Conservation (phyloP, 2,888 invertebrate species). For the Syrista parreyssii region DNA sequence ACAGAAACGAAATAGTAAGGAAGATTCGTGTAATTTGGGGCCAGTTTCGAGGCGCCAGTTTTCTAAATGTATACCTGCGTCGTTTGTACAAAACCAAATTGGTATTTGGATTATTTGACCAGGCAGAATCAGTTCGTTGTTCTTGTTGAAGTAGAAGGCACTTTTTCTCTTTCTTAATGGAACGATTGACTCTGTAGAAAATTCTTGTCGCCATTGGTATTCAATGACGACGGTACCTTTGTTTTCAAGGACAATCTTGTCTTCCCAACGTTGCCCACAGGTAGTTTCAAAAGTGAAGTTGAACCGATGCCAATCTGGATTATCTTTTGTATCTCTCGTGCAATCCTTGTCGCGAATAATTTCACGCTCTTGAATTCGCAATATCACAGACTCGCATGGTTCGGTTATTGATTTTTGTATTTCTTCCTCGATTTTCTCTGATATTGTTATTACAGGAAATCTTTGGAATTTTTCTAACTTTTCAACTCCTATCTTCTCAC, state of each 20-base stretch:
- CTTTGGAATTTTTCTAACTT: background rate
- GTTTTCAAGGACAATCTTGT: slow-evolving; percentile 65
- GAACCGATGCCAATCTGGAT: slow-evolving; percentile 28
- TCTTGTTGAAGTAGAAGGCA: slow-evolving; percentile 72
- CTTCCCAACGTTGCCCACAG: slow-evolving; percentile 17
- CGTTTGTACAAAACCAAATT: slow-evolving; percentile 68
- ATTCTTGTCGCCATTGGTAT: slow-evolving; percentile 67
- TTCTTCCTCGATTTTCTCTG: slow-evolving; percentile 7
- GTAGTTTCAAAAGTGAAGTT: slow-evolving; percentile 33
- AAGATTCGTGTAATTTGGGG: slow-evolving; percentile 55
- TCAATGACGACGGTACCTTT: slow-evolving; percentile 68
- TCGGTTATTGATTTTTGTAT: background rate
- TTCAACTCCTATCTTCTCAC: slow-evolving; percentile 25
- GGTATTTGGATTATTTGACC: slow-evolving; percentile 66
- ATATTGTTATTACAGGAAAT: slow-evolving; percentile 34
- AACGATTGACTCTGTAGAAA: slow-evolving; percentile 31
- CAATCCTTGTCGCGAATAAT: slow-evolving; percentile 27
- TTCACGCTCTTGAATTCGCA: slow-evolving; percentile 47
- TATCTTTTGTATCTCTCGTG: background rate
- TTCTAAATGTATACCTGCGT: slow-evolving; percentile 65
- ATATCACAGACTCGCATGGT: slow-evolving; percentile 23
- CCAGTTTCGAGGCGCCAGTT: slow-evolving; percentile 68
- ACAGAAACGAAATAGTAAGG: slow-evolving; percentile 40
- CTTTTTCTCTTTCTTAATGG: slow-evolving; percentile 61
- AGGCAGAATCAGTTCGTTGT: slow-evolving; percentile 69